These are phyloP conservation scores for Phoxinus dragarum DNA, from an alignment of 2,797 vertebrate genomes.

Conservation along the genomic window DNA sequence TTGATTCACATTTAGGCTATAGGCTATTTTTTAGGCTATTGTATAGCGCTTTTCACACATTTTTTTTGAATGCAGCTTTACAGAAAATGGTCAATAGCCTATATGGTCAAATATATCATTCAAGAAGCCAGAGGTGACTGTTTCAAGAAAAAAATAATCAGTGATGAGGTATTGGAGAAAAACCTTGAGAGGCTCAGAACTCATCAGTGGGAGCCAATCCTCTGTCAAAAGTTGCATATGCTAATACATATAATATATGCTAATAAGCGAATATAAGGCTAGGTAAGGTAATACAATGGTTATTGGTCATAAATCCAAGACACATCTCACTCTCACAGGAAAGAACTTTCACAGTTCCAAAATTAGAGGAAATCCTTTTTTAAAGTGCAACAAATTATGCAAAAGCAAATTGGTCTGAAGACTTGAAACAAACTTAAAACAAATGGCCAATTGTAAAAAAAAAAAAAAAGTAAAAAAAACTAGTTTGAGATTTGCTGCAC, in stretches of 20 bases:
- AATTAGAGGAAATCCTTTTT: background rate
- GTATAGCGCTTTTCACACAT: background rate
- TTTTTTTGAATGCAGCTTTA: background rate
- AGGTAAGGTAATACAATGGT: background rate
- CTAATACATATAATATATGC: background rate
- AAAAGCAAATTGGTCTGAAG: background rate
- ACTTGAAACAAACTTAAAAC: background rate
- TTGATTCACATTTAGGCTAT: background rate
- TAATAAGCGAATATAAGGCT: background rate
- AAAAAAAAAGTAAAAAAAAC: background rate
- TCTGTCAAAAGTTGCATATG: background rate
- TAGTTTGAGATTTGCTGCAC: conserved; percentile 12
- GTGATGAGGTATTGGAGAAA: background rate
- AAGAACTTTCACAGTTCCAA: background rate
- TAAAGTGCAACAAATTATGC: background rate
- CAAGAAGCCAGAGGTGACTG: background rate
- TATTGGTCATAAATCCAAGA: background rate
- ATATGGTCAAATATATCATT: background rate
- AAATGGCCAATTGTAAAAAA: background rate
- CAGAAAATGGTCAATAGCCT: background rate
- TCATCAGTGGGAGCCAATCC: background rate
- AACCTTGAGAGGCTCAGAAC: background rate
- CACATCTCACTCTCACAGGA: background rate
- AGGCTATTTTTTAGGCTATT: no score
- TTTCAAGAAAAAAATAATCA: background rate